phyloP scores from a whole-genome alignment of 2,113 vertebrate species.

The Bos javanicus region DNA sequence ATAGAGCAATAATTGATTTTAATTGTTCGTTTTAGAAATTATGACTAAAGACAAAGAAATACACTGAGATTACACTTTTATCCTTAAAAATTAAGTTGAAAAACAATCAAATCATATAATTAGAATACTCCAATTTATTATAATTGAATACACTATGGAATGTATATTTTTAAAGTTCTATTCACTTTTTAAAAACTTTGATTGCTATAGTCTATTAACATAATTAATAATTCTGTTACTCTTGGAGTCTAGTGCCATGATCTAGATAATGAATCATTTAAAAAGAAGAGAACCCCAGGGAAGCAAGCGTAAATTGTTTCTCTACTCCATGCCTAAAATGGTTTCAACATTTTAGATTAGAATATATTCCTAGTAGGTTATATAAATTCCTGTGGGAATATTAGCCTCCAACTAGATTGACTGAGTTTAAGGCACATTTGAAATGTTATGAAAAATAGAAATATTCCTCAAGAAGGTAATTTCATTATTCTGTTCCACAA shows the following conservation, averaged over 20 bases:
- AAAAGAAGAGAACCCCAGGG: slow-evolving; percentile 13
- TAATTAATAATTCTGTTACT: slow-evolving; percentile 48
- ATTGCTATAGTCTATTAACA: not conserved
- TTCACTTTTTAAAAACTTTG: not conserved
- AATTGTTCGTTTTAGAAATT: not conserved
- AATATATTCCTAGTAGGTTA: slow-evolving; percentile 5
- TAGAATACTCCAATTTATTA: not conserved
- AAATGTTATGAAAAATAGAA: not conserved
- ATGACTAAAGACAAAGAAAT: not conserved
- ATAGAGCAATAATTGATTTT: not conserved
- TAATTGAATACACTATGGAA: not conserved
- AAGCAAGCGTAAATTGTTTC: slow-evolving; percentile 29
- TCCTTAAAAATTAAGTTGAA: not conserved
- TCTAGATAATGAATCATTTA: slow-evolving; percentile 48
- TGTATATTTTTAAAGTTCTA: not conserved
- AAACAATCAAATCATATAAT: not conserved
- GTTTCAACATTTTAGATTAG: slow-evolving; percentile 37
- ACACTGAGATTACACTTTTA: not conserved
- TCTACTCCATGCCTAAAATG: not conserved
- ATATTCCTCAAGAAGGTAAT: not conserved
- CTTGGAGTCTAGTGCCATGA: slow-evolving; percentile 3
- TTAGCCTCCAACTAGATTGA: not conserved
- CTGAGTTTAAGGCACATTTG: not conserved
- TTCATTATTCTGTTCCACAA: not conserved
- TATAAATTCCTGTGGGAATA: not conserved